These are phyloP conservation scores for Athalia circularis DNA, from an alignment of 2,888 invertebrate genomes.

Conservation along the genomic window DNA sequence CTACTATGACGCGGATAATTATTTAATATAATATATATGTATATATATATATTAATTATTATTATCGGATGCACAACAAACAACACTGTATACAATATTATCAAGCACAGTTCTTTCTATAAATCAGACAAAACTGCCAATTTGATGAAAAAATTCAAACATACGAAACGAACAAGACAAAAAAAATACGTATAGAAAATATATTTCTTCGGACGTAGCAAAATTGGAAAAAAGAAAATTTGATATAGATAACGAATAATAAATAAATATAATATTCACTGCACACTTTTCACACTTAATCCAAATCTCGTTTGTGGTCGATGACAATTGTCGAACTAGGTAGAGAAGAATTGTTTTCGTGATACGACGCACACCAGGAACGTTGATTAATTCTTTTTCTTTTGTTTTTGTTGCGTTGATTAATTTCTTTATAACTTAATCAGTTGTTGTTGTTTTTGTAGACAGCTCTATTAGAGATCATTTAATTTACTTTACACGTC, in stretches of 20 bases:
- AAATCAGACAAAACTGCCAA: too few relatives aligned
- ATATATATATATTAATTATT: neutral
- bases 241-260: conserved; percentile 16
- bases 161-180: too few relatives aligned
- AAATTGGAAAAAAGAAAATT: conserved; percentile 4
- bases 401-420: neutral
- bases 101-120: too few relatives aligned
- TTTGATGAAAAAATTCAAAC: too few relatives aligned
- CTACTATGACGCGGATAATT: neutral
- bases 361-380: conserved; percentile 28
- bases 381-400: conserved; percentile 17
- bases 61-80: neutral
- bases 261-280: conserved; percentile 13
- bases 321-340: neutral
- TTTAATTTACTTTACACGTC: too few relatives aligned
- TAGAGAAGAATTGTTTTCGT: neutral
- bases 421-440: neutral
- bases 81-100: too few relatives aligned
- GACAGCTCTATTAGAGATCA: neutral
- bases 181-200: too few relatives aligned
- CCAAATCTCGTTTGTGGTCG: conserved; percentile 33
- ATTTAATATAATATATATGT: neutral
- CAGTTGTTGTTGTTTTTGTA: neutral
- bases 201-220: neutral
- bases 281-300: conserved; percentile 36